These are phyloP conservation scores for Xenopus laevis DNA, from an alignment of 2,113 vertebrate species.

Conservation along the genomic window DNA sequence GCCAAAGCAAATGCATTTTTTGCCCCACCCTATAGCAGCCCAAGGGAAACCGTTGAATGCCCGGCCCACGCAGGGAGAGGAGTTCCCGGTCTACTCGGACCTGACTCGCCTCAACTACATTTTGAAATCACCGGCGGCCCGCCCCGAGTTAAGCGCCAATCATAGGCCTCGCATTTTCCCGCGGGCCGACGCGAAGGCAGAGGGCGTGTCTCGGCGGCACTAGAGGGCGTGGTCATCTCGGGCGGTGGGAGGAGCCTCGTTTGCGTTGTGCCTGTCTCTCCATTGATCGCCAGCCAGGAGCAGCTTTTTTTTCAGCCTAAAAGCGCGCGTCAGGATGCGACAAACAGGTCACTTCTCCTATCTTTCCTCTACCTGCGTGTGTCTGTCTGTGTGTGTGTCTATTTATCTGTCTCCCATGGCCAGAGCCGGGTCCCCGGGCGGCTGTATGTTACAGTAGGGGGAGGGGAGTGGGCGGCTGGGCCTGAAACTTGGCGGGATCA, in stretches of 20 bases:
- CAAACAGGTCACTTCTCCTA: slow-evolving; percentile 35
- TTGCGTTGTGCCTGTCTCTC: slow-evolving; percentile 32
- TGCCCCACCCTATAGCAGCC: too few relatives aligned
- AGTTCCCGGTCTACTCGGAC: neutral
- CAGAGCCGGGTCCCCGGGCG: neutral
- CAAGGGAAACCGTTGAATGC: too few relatives aligned
- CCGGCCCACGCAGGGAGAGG: too few relatives aligned
- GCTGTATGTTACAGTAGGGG: neutral
- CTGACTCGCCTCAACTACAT: neutral
- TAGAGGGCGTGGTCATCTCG: slow-evolving; percentile 7
- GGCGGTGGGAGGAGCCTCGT: slow-evolving; percentile 16
- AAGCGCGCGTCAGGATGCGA: slow-evolving; percentile 31
- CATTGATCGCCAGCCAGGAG: slow-evolving; percentile 44
- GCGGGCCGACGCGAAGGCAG: slow-evolving; percentile 20
- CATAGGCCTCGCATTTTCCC: slow-evolving; percentile 13
- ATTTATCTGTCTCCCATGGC: neutral
- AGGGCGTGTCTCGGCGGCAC: neutral
- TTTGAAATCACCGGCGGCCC: slow-evolving; percentile 19
- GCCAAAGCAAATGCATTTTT: too few relatives aligned
- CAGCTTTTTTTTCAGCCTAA: slow-evolving; percentile 26
- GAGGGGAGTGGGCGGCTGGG: slow-evolving; percentile 31
- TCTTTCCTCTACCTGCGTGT: neutral
- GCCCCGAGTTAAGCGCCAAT: slow-evolving; percentile 11
- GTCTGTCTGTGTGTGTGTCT: neutral
- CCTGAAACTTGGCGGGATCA: slow-evolving; percentile 44